These are phyloP conservation scores for Hesperia comma DNA, from an alignment of 2,888 invertebrate genomes.

Conservation along the genomic window DNA sequence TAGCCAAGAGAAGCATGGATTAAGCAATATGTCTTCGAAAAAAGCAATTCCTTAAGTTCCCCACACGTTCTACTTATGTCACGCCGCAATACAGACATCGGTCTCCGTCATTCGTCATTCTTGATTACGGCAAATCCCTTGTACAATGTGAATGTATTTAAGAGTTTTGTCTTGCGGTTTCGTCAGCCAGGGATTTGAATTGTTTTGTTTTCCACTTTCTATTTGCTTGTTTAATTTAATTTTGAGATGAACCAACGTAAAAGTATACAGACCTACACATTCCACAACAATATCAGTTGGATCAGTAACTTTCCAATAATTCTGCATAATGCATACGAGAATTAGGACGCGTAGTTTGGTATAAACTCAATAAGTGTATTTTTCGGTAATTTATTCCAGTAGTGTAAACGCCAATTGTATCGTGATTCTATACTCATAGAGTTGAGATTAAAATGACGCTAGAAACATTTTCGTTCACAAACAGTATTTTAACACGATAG, in stretches of 20 bases:
- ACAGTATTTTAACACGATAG: constrained; percentile 6
- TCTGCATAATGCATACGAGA: not conserved
- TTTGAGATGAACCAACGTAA: no score
- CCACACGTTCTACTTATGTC: constrained; percentile 39
- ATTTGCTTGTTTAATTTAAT: no score
- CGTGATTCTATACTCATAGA: not conserved
- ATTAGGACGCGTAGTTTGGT: not conserved
- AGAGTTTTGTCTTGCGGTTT: not conserved
- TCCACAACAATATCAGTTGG: no score
- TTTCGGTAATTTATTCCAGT: not conserved
- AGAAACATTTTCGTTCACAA: constrained; percentile 22
- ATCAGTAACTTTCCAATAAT: not conserved
- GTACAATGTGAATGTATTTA: constrained; percentile 13
- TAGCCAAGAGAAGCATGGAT: constrained; percentile 5
- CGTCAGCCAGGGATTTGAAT: not conserved
- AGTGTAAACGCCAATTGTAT: not conserved
- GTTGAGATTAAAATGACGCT: constrained; percentile 20
- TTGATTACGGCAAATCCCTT: constrained; percentile 28
- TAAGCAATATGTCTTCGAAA: constrained; percentile 27
- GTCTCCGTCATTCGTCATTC: constrained; percentile 20
- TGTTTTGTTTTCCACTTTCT: not conserved
- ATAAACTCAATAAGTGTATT: not conserved
- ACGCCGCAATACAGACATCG: constrained; percentile 35
- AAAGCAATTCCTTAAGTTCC: constrained; percentile 24
- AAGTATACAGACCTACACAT: no score